These are phyloP conservation scores for Lordiphosa clarofinis DNA, from an alignment of 1,140 invertebrate species.

Conservation along the genomic window DNA sequence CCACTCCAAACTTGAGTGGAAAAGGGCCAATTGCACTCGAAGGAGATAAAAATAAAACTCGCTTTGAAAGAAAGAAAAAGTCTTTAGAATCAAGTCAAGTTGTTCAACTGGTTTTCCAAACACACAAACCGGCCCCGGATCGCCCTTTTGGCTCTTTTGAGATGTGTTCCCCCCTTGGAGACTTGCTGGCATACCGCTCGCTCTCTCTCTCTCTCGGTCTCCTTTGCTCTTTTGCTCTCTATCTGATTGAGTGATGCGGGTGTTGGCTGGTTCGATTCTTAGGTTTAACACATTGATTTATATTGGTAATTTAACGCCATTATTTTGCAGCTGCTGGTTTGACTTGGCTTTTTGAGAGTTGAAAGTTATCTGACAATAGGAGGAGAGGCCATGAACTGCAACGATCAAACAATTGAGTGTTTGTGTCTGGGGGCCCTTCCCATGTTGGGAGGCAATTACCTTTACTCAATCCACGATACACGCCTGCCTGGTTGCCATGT, in stretches of 20 bases:
- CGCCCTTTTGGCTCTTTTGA: constrained; percentile 30
- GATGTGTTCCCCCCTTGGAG: constrained; percentile 29
- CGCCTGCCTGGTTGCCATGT: constrained; percentile 52
- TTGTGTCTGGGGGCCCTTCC: constrained; percentile 21
- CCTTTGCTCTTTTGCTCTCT: too few species aligned
- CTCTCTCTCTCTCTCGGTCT: neutral
- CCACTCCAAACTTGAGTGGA: constrained; percentile 28
- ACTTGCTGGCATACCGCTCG: constrained; percentile 9
- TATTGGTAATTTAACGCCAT: constrained; percentile 75
- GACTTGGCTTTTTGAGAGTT: constrained; percentile 6
- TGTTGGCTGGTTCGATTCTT: constrained; percentile 34
- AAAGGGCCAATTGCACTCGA: constrained; percentile 35
- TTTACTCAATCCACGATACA: constrained; percentile 8
- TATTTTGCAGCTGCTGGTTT: constrained; percentile 54
- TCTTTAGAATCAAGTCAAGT: constrained; percentile 75
- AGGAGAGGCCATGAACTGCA: constrained; percentile 59
- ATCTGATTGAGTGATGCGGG: constrained; percentile 39
- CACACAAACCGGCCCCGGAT: constrained; percentile 43
- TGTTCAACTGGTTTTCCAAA: constrained; percentile 63
- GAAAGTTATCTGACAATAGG: constrained; percentile 57
- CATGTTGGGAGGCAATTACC: constrained; percentile 3
- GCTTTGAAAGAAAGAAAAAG: constrained; percentile 72
- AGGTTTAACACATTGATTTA: constrained; percentile 68
- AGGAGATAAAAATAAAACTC: constrained; percentile 38
- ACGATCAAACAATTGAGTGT: constrained; percentile 63